Evolutionary conservation across 2,888 invertebrate species (phyloP).

Genomic region (Antitype chi): DNA sequence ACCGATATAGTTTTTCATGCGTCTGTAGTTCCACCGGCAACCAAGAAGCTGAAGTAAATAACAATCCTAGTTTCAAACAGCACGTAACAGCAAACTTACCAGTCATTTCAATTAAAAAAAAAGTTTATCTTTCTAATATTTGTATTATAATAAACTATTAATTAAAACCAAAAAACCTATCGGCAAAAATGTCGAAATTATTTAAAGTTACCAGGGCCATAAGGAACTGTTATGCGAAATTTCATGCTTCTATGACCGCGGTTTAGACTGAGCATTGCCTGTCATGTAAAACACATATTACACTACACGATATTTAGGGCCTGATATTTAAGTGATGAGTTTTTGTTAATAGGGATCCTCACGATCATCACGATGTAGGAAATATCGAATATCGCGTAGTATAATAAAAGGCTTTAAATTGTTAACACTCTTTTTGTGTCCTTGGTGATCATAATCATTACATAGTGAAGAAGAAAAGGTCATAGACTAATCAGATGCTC

Average conservation of each 20-base stretch:
- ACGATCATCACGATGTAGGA: too few relatives aligned
- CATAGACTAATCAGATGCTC: background rate
- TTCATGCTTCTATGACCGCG: background rate
- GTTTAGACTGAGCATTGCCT: background rate
- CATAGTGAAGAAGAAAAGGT: background rate
- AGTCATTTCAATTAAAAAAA: background rate
- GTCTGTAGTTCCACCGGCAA: constrained; percentile 1
- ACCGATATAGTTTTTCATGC: background rate
- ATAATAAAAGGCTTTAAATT: too few relatives aligned
- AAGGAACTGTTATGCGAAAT: background rate
- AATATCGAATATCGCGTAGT: too few relatives aligned
- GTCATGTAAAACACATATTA: background rate
- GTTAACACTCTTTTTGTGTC: background rate
- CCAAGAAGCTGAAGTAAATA: background rate
- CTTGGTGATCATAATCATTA: background rate
- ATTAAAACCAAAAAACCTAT: too few relatives aligned
- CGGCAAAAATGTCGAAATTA: too few relatives aligned
- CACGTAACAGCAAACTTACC: background rate
- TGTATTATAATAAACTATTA: too few relatives aligned
- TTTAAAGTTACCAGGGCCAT: too few relatives aligned
- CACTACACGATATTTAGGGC: too few relatives aligned
- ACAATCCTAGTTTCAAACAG: background rate
- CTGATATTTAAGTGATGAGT: too few relatives aligned
- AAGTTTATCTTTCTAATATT: too few relatives aligned
- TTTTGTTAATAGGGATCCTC: too few relatives aligned